Conservation (phyloP, 2,797 vertebrate species). For the Acipenser oxyrinchus region DNA sequence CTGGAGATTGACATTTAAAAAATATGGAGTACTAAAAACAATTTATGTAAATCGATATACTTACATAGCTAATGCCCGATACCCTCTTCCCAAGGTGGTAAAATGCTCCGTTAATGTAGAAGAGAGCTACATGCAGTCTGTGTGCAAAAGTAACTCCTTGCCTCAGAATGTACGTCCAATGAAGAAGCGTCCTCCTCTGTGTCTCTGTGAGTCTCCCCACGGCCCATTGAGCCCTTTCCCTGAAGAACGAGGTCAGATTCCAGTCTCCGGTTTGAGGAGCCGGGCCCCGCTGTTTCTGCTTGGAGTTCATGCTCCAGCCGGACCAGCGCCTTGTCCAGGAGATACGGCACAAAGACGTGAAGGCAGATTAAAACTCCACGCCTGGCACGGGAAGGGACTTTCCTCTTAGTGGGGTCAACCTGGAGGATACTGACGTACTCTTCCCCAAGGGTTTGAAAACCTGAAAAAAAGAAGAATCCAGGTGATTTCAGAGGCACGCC, state of each 20-base stretch:
- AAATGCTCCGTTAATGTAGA: constrained; percentile 75
- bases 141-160: constrained; percentile 62
- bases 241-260: constrained; percentile 42
- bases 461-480: constrained; percentile 38
- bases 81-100: constrained; percentile 82
- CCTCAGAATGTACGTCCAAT: constrained; percentile 41
- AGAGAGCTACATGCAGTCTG: constrained; percentile 72
- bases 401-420: constrained; percentile 64
- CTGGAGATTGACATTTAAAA: not conserved
- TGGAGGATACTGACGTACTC: constrained; percentile 84
- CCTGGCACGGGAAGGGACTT: constrained; percentile 60
- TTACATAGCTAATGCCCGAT: constrained; percentile 70
- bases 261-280: constrained; percentile 23
- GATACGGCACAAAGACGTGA: constrained; percentile 70
- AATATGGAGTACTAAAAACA: not conserved
- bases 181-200: constrained; percentile 58
- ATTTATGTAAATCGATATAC: constrained; percentile 32
- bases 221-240: constrained; percentile 46
- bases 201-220: constrained; percentile 48
- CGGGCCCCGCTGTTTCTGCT: constrained; percentile 5
- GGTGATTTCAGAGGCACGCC: not conserved
- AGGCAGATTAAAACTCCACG: constrained; percentile 56
- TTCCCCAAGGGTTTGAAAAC: constrained; percentile 90
- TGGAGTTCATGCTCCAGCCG: constrained; percentile 79
- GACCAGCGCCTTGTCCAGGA: constrained; percentile 72